phyloP scores from a whole-genome alignment of 2,888 invertebrate species.

The Parelbella ahira region DNA sequence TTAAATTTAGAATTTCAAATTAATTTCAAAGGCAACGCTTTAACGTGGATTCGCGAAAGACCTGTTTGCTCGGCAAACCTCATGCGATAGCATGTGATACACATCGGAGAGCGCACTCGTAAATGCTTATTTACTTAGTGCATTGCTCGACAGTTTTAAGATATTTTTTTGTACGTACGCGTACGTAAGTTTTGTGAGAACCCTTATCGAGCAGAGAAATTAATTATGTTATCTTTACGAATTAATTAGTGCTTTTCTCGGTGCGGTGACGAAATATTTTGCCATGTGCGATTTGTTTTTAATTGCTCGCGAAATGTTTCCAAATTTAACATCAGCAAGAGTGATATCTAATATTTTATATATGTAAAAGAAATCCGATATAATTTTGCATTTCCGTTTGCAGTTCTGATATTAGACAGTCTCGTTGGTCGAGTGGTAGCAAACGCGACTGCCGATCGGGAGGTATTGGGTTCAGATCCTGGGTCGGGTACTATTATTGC shows the following conservation, averaged over 20 bases:
- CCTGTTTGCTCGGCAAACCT: constrained; percentile 41
- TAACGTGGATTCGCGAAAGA: constrained; percentile 35
- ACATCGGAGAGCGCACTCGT: constrained; percentile 32
- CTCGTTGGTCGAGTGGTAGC: too few relatives aligned
- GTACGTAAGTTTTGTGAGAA: constrained; percentile 3
- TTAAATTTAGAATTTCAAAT: constrained; percentile 43
- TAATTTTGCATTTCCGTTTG: too few relatives aligned
- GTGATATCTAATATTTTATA: too few relatives aligned
- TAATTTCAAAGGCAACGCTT: constrained; percentile 35
- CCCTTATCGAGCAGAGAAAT: constrained; percentile 19
- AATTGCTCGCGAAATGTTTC: constrained; percentile 7
- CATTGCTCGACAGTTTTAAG: constrained; percentile 32
- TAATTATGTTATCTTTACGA: constrained; percentile 18
- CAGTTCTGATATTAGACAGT: too few relatives aligned
- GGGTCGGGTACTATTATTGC: too few relatives aligned
- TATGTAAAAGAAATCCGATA: too few relatives aligned
- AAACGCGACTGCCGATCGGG: too few relatives aligned
- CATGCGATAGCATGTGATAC: constrained; percentile 43
- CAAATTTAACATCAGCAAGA: too few relatives aligned
- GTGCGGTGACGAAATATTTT: constrained; percentile 27
- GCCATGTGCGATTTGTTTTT: constrained; percentile 24
- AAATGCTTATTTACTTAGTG: constrained; percentile 38
- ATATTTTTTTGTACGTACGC: constrained; percentile 9
- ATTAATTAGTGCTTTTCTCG: constrained; percentile 2
- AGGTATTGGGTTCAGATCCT: too few relatives aligned